Evolutionary conservation across 2,113 vertebrate species (phyloP).

Genomic region (Pteruthius melanotis): DNA sequence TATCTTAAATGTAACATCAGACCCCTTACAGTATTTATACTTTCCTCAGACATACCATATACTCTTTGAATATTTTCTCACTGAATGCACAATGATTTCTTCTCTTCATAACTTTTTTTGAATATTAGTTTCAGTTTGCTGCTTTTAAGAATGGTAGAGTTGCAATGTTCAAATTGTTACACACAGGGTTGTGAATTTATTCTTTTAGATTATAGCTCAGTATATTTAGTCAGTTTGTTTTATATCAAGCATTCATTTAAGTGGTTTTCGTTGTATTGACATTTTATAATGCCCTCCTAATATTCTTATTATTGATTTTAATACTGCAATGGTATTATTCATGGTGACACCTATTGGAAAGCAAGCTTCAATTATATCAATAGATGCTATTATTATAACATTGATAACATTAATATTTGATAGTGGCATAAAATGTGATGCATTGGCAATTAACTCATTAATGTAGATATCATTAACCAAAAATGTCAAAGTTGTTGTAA

Average conservation of each 20-base stretch:
- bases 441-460: slow-evolving; percentile 75
- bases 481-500: slow-evolving; percentile 62
- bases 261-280: slow-evolving; percentile 71
- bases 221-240: slow-evolving; percentile 67
- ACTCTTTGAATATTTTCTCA: background rate
- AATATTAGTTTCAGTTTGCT: background rate
- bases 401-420: slow-evolving; percentile 78
- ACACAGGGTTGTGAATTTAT: slow-evolving; percentile 26
- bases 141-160: background rate
- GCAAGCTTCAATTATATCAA: slow-evolving; percentile 76
- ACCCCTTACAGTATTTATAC: background rate
- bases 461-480: slow-evolving; percentile 74
- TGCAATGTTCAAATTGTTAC: background rate
- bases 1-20: slow-evolving; percentile 1
- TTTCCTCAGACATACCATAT: background rate
- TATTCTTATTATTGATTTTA: slow-evolving; percentile 80
- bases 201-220: slow-evolving; percentile 58
- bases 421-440: slow-evolving; percentile 71
- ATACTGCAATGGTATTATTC: slow-evolving; percentile 77
- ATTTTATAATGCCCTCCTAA: slow-evolving; percentile 73
- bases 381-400: slow-evolving; percentile 78
- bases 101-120: background rate
- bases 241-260: slow-evolving; percentile 67
- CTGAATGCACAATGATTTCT: background rate
- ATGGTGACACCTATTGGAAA: slow-evolving; percentile 77